Conservation (phyloP, 2,888 invertebrate species). For the Meandrusa payeni region DNA sequence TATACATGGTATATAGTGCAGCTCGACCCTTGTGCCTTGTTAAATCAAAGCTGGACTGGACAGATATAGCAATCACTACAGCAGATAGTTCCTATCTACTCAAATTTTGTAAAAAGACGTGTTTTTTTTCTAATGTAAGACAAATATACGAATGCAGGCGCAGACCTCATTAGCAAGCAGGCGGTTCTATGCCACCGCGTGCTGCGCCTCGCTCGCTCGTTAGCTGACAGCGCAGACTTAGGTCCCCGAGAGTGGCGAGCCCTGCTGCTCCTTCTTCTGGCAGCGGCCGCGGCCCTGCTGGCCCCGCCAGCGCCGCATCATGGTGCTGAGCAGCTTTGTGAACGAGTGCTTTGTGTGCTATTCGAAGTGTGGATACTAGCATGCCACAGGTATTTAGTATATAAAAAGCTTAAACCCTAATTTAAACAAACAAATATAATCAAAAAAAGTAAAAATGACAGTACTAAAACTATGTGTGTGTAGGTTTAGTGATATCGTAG, state of each 20-base stretch:
- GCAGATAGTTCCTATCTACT: too few species aligned
- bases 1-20: too few species aligned
- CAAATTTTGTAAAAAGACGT: too few species aligned
- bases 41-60: too few species aligned
- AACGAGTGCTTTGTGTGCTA: slow-evolving; percentile 94
- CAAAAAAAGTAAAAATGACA: too few species aligned
- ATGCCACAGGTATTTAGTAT: slow-evolving; percentile 65
- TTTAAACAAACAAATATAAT: too few species aligned
- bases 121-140: too few species aligned
- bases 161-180: slow-evolving; percentile 95
- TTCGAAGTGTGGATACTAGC: slow-evolving; percentile 89
- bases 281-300: slow-evolving; percentile 94
- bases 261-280: slow-evolving; percentile 90
- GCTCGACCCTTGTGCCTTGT: background rate
- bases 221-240: slow-evolving; percentile 74
- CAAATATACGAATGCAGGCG: slow-evolving; percentile 85
- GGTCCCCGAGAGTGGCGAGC: slow-evolving; percentile 96
- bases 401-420: too few species aligned
- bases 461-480: too few species aligned
- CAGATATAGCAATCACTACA: too few species aligned
- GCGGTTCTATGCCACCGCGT: slow-evolving; percentile 96
- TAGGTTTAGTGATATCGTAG: too few species aligned
- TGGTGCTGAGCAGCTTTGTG: slow-evolving; percentile 96
- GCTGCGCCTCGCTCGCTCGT: slow-evolving; percentile 90
- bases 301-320: slow-evolving; percentile 97